A percentile compares a stretch with the other conserved stretches of the same genome.
Conservation (phyloP, 2,797 vertebrate species). For the Eospalax fontanierii region DNA sequence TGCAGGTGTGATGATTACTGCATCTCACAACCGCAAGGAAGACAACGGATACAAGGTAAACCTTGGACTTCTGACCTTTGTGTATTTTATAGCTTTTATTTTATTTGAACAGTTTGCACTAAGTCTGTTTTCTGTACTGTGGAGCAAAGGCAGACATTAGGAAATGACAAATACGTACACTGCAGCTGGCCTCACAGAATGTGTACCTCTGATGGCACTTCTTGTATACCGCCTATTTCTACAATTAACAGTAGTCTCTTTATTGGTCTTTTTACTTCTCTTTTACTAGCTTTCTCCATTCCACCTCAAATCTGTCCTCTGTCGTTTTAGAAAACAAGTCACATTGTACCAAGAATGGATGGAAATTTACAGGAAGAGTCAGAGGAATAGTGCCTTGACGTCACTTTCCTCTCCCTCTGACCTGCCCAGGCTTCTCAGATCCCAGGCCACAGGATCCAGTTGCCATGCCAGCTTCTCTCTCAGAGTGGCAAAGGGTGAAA, state of each 20-base stretch:
- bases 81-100: background rate
- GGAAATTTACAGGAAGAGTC: background rate
- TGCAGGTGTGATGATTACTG: constrained; percentile 98
- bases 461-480: constrained; percentile 1
- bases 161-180: constrained; percentile 40
- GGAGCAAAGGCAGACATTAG: constrained; percentile 23
- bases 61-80: background rate
- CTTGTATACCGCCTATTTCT: background rate
- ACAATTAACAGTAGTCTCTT: background rate
- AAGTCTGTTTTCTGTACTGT: constrained; percentile 1
- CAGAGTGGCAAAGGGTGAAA: background rate
- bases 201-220: background rate
- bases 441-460: constrained; percentile 1
- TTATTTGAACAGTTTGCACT: constrained; percentile 35
- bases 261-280: constrained; percentile 42
- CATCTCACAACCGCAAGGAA: constrained; percentile 98
- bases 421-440: background rate
- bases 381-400: background rate
- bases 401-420: background rate
- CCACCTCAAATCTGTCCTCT: background rate
- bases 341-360: constrained; percentile 27
- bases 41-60: constrained; percentile 98
- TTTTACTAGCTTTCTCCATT: constrained; percentile 42
- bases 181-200: constrained; percentile 22
- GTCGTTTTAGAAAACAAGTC: constrained; percentile 57